phyloP scores from a whole-genome alignment of 2,888 invertebrate genomes.

The Achlya flavicornis region DNA sequence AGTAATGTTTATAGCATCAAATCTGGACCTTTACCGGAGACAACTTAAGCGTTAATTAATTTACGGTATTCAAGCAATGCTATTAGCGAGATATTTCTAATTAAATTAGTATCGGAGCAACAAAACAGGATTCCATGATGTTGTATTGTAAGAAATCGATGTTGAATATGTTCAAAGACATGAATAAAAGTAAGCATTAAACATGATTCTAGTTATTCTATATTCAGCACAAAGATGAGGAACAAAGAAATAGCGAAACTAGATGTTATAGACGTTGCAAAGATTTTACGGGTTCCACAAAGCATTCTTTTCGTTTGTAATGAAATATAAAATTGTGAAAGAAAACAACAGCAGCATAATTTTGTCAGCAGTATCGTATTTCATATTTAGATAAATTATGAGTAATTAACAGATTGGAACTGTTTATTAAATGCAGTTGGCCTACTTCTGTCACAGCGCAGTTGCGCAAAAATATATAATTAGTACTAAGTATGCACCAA shows the following conservation, averaged over 20 bases:
- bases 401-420: neutral
- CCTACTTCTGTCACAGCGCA: neutral
- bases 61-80: constrained; percentile 17
- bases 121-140: neutral
- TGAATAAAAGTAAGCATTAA: neutral
- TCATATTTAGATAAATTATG: neutral
- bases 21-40: constrained; percentile 21
- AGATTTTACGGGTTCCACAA: neutral
- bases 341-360: neutral
- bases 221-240: neutral
- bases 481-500: neutral
- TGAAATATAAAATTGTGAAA: neutral
- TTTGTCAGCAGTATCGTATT: no score
- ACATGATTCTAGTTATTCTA: neutral
- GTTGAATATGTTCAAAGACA: neutral
- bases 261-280: neutral
- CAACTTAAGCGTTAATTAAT: constrained; percentile 21
- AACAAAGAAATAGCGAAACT: neutral
- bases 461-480: neutral
- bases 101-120: constrained; percentile 1
- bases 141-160: neutral
- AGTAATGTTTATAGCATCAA: constrained; percentile 21
- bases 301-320: neutral
- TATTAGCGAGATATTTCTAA: constrained; percentile 9
- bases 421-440: neutral